phyloP scores from a whole-genome alignment of 2,797 vertebrate genomes.

The Pseudomugil tenellus region DNA sequence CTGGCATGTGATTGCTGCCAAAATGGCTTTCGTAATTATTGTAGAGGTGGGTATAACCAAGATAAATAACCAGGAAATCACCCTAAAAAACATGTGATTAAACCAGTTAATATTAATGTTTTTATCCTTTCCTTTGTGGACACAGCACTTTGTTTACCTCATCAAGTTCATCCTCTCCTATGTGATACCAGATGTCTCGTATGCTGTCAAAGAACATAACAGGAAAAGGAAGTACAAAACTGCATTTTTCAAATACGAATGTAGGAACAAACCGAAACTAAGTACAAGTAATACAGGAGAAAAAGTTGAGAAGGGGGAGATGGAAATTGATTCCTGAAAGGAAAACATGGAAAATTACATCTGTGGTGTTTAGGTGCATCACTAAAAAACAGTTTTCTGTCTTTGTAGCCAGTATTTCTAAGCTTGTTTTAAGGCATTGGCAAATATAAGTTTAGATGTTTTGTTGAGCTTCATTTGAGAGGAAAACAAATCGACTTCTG shows the following conservation, averaged over 20 bases:
- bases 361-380: background rate
- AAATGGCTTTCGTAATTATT: conserved; percentile 94
- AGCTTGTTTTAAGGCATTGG: background rate
- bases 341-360: background rate
- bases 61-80: background rate
- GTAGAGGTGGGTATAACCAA: conserved; percentile 85
- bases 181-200: conserved; percentile 88
- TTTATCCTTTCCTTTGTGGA: conserved; percentile 20
- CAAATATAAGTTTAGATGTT: background rate
- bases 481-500: background rate
- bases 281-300: conserved; percentile 48
- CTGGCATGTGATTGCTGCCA: conserved; percentile 95
- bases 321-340: conserved; percentile 53
- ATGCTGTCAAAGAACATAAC: conserved; percentile 87
- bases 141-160: conserved; percentile 91
- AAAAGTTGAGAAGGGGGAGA: background rate
- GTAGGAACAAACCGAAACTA: no score
- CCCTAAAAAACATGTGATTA: background rate
- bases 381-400: background rate
- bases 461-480: background rate
- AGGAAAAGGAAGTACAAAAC: conserved; percentile 90
- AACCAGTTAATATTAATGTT: background rate
- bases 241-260: no score
- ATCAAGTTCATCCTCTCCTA: conserved; percentile 93
- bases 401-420: background rate